phyloP scores from a whole-genome alignment of 1,140 invertebrate genomes.

The Thalassaphorura encarpata region DNA sequence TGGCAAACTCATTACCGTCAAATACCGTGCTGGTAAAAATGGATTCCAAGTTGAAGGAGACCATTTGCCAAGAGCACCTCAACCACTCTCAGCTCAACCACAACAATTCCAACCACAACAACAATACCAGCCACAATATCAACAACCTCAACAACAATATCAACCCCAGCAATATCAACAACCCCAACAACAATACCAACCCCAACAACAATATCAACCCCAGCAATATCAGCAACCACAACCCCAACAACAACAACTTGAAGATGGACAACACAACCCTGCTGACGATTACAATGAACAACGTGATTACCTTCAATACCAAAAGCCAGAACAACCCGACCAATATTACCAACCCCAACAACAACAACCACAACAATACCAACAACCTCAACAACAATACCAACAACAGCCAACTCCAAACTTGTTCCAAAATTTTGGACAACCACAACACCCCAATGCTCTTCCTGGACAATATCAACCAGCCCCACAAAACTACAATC shows the following conservation, averaged over 20 bases:
- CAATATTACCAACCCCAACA: no score
- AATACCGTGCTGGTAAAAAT: slow-evolving; percentile 54
- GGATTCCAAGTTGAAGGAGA: slow-evolving; percentile 46
- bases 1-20: slow-evolving; percentile 48
- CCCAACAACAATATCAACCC: no score
- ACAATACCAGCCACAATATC: slow-evolving; percentile 4
- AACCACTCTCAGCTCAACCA: background rate
- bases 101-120: slow-evolving; percentile 6
- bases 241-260: slow-evolving; percentile 1
- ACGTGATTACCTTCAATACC: no score
- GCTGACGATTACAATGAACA: no score
- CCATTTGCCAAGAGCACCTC: slow-evolving; percentile 27
- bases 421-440: no score
- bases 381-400: slow-evolving; percentile 1
- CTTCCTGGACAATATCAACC: no score
- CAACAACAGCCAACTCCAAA: no score
- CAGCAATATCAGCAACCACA: slow-evolving; percentile 13
- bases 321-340: no score
- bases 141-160: slow-evolving; percentile 10
- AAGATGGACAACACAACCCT: no score
- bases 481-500: no score
- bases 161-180: slow-evolving; percentile 5
- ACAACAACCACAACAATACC: no score
- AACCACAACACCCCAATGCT: no score
- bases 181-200: slow-evolving; percentile 6